Conservation (phyloP, 2,888 invertebrate genomes). For the Polyploca ridens region DNA sequence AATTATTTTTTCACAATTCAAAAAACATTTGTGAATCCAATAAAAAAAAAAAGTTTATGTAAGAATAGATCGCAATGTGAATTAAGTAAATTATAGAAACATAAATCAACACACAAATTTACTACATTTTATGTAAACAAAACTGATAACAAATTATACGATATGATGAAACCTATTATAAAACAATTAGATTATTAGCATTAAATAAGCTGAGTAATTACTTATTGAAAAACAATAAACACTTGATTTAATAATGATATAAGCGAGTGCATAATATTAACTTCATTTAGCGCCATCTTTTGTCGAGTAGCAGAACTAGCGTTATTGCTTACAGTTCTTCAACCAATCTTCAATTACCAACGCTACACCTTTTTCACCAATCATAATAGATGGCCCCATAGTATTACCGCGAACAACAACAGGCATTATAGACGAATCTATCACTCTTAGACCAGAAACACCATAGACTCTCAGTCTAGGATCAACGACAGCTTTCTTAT, state of each 20-base stretch:
- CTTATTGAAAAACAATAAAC: background rate
- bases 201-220: no score
- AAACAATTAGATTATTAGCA: no score
- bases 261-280: background rate
- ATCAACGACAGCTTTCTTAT: conserved; percentile 87
- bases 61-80: no score
- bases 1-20: no score
- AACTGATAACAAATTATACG: background rate
- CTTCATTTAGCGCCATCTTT: conserved; percentile 58
- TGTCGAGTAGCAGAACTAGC: conserved; percentile 38
- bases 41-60: no score
- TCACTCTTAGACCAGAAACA: conserved; percentile 84
- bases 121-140: background rate
- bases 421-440: conserved; percentile 93
- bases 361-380: conserved; percentile 84
- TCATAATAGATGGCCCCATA: conserved; percentile 92
- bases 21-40: no score
- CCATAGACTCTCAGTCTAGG: conserved; percentile 87
- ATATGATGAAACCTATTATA: no score
- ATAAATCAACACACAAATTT: background rate
- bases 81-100: background rate
- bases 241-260: background rate
- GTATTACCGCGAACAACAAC: conserved; percentile 90
- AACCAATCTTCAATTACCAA: conserved; percentile 58
- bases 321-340: conserved; percentile 17